Conservation (phyloP, 2,888 invertebrate species). For the Drosophila mulleri region DNA sequence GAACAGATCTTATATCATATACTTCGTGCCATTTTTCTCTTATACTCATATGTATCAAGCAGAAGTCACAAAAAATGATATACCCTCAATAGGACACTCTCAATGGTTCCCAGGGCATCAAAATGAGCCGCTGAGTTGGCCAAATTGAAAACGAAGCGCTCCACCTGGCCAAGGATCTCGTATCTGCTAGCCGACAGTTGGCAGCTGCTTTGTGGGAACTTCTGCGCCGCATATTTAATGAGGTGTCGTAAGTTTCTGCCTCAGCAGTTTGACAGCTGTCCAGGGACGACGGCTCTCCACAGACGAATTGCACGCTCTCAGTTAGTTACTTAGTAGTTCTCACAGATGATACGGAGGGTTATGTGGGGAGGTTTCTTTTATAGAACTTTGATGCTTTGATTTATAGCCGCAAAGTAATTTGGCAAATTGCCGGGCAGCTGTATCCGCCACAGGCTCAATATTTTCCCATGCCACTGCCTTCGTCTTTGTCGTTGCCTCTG, state of each 20-base stretch:
- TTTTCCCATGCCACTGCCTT: too few relatives aligned
- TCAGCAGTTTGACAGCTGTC: constrained; percentile 65
- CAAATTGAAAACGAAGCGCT: constrained; percentile 56
- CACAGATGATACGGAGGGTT: not conserved
- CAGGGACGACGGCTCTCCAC: constrained; percentile 30
- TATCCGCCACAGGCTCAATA: constrained; percentile 3
- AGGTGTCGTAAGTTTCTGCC: constrained; percentile 64
- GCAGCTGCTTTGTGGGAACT: constrained; percentile 29
- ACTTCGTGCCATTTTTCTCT: not conserved
- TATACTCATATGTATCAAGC: not conserved
- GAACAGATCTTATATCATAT: not conserved
- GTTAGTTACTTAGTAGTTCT: constrained; percentile 31
- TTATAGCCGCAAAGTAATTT: constrained; percentile 70
- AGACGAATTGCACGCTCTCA: constrained; percentile 41
- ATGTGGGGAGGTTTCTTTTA: not conserved
- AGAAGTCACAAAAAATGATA: not conserved
- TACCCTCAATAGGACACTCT: not conserved
- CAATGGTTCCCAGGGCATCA: not conserved
- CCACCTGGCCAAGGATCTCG: constrained; percentile 32
- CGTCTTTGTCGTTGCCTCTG: constrained; percentile 1
- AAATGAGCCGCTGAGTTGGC: constrained; percentile 48
- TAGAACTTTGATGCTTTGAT: constrained; percentile 59
- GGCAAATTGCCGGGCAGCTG: constrained; percentile 48
- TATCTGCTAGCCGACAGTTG: constrained; percentile 16
- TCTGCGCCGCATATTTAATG: constrained; percentile 65